Evolutionary conservation across 2,888 invertebrate genomes (phyloP), one percentile per base, ranked within the genome.

Genomic region (Ophraella communa): DNA sequence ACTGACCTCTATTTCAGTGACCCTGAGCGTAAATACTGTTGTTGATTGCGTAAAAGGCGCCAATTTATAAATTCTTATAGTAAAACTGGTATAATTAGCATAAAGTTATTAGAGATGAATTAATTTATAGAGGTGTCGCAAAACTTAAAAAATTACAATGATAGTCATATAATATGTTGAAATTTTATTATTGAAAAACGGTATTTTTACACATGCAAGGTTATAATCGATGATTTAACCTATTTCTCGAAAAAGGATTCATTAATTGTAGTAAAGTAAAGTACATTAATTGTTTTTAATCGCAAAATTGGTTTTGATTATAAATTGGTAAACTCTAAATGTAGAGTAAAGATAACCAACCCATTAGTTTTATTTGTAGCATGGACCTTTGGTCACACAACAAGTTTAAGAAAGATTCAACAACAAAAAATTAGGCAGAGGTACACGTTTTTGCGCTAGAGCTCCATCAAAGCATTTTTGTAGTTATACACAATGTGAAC

Each of bases 51-150:
- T 21, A 24, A 49, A 24, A 49, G 17, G 24, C 14, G 49, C 27
- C 24, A 49, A 24, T 49, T 49, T 17, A 24, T 24, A 49, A 24
- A 24, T 39, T 39, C 39, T 17, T 27, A 49, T 24, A 49, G n/a
- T 27, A 24, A 49, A 49, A 49, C 49, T 24, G 24, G 49, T 49
- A 49, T 49, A 24, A 49, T 49, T 49, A 27, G 49, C 49, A 49
- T 49, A 49, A 24, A 49, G 8, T 49, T 14, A 49, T 49, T 49
- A 49, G 49, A 17, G 17, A 49, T 27, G 14, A 49, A 27, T 49
- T 49, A 49, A 49, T 27, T 49, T 49, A 49, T 24, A 8, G 7
- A 49, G 17, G 17, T 49, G 27, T 49, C 14, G 7, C 17, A 17
- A 27, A 54, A 54, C 14, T 11, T 11, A 33, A 35, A 18, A 33